A percentile compares a stretch with the other conserved stretches of the same genome.
Conservation (phyloP, 2,888 invertebrate genomes). For the Hirtodrosophila cameraria region DNA sequence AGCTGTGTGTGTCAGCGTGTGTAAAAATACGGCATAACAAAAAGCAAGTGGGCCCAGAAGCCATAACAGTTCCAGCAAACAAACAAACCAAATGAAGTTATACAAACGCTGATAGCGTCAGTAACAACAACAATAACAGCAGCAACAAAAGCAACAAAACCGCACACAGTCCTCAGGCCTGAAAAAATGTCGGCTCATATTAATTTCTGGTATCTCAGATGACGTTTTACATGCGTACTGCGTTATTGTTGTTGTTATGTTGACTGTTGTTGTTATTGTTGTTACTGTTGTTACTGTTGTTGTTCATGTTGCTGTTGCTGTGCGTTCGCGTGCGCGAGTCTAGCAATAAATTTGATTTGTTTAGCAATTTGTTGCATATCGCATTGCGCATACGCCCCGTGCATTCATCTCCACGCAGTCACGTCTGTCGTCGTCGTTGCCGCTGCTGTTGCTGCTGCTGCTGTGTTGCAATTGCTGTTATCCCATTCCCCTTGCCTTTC, state of each 20-base stretch:
- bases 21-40: conserved; percentile 59
- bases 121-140: conserved; percentile 16
- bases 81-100: conserved; percentile 71
- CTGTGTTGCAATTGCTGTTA: background rate
- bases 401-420: conserved; percentile 68
- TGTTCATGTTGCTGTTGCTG: conserved; percentile 9
- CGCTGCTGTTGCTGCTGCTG: conserved; percentile 2
- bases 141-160: conserved; percentile 11
- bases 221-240: conserved; percentile 66
- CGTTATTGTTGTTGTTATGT: conserved; percentile 17
- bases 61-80: conserved; percentile 39
- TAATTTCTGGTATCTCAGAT: conserved; percentile 69
- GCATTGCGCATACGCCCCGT: conserved; percentile 78
- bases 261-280: conserved; percentile 12
- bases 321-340: conserved; percentile 44
- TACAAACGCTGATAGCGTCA: conserved; percentile 66
- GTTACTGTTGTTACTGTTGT: conserved; percentile 1
- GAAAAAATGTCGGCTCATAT: conserved; percentile 63
- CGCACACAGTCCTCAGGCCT: conserved; percentile 39
- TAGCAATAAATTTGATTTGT: conserved; percentile 78
- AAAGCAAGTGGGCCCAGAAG: conserved; percentile 52
- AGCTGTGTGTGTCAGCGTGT: conserved; percentile 24
- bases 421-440: conserved; percentile 50
- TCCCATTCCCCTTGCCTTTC: background rate
- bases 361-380: conserved; percentile 80